Percentiles rank a stretch among this genome's conserved stretches.
Conservation (phyloP, 2,888 invertebrate genomes). For the Arenicola marina region DNA sequence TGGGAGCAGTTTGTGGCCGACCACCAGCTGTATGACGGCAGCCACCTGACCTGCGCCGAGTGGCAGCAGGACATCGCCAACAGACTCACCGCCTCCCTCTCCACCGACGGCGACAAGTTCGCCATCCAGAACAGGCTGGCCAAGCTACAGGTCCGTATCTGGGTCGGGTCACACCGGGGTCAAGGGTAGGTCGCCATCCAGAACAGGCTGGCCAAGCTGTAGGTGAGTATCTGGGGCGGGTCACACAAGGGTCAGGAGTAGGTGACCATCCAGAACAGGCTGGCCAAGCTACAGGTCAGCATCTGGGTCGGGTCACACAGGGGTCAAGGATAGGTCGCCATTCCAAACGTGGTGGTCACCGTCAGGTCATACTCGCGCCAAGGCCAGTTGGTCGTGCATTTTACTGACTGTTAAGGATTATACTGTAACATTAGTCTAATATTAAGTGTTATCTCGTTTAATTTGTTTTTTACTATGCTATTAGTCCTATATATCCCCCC, state of each 20-base stretch:
- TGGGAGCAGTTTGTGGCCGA: conserved; percentile 81
- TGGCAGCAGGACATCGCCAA: conserved; percentile 91
- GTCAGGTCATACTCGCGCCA: too few relatives aligned
- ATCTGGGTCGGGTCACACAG: too few relatives aligned
- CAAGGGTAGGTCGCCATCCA: conserved; percentile 79
- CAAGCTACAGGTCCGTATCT: conserved; percentile 67
- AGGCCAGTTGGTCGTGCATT: too few relatives aligned
- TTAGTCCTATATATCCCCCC: too few relatives aligned
- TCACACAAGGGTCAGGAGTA: too few relatives aligned
- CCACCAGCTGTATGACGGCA: conserved; percentile 79
- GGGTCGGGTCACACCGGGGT: too few relatives aligned
- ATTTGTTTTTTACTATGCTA: too few relatives aligned
- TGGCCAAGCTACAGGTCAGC: conserved; percentile 71
- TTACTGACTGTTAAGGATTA: too few relatives aligned
- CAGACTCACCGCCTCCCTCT: conserved; percentile 75
- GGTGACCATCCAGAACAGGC: conserved; percentile 76
- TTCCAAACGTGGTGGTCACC: conserved; percentile 78
- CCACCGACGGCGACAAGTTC: conserved; percentile 86
- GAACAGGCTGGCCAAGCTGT: conserved; percentile 76
- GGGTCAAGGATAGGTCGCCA: too few relatives aligned
- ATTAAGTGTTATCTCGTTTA: too few relatives aligned
- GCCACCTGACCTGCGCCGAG: conserved; percentile 77
- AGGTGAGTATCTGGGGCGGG: conserved; percentile 36
- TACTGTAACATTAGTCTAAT: too few relatives aligned
- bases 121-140: conserved; percentile 77